These are phyloP conservation scores for Drosophila busckii DNA, from an alignment of 1,140 invertebrate genomes.

Conservation along the genomic window DNA sequence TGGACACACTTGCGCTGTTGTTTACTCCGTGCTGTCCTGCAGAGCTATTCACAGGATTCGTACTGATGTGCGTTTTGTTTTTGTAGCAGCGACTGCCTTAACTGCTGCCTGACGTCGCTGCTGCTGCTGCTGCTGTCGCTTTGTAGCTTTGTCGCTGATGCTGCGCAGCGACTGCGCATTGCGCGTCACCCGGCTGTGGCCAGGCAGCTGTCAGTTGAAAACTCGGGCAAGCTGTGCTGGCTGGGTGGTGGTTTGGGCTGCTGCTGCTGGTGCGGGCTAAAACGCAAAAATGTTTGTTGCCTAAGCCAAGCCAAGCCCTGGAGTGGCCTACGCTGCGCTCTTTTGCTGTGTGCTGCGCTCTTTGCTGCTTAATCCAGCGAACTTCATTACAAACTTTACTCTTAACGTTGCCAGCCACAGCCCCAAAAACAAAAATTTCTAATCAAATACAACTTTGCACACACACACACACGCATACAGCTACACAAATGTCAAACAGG, in stretches of 20 bases:
- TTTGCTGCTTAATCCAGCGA: slow-evolving; percentile 50
- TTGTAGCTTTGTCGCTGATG: slow-evolving; percentile 68
- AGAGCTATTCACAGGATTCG: slow-evolving; percentile 74
- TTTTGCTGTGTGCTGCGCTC: slow-evolving; percentile 12
- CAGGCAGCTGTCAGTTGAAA: neutral
- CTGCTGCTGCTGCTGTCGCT: slow-evolving; percentile 8
- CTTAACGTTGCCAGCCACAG: slow-evolving; percentile 58
- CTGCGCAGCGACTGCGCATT: slow-evolving; percentile 60
- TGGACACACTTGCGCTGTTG: neutral
- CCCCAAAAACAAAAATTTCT: slow-evolving; percentile 54
- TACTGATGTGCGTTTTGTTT: slow-evolving; percentile 70
- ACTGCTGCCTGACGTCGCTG: slow-evolving; percentile 9
- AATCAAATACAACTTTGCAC: slow-evolving; percentile 27
- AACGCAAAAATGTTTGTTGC: no score
- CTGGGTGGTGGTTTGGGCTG: no score
- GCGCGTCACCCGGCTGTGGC: slow-evolving; percentile 18
- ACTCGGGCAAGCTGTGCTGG: slow-evolving; percentile 6
- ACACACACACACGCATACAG: slow-evolving; percentile 19
- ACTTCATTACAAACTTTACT: slow-evolving; percentile 56
- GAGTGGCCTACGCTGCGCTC: neutral
- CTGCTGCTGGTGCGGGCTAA: no score
- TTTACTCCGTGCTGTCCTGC: slow-evolving; percentile 66
- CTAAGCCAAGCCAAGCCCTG: slow-evolving; percentile 60
- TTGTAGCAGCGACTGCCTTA: slow-evolving; percentile 36
- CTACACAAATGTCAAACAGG: slow-evolving; percentile 37